Base-by-base conservation (phyloP, 2,888 invertebrate species). In the Ernsta delagoae region DNA sequence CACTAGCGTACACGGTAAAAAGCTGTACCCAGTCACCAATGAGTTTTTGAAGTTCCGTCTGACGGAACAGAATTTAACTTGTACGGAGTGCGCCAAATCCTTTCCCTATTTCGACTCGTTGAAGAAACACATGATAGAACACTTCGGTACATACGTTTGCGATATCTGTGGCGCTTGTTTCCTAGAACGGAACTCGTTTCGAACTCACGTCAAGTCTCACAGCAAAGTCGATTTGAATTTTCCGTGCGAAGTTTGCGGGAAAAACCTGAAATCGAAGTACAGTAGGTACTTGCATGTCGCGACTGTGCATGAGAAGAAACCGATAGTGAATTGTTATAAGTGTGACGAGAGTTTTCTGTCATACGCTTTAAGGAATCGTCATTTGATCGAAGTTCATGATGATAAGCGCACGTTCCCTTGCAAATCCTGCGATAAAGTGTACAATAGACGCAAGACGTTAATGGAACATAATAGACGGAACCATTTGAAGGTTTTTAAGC, bases 211-310 rank as follows among this genome's bases (percentile, higher is more conserved):
- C 3, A 87, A 86, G 24, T 82, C 83, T 0, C 92, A 92, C 71
- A 92, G 82, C 64, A 94, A 88, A 72, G 90, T 93, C 3, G 94
- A 87, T 3, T 90, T 89, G 11, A 91, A 85, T 24, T 89, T 89
- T 68, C 88, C 89, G 0, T 95, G 95, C 69, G 89, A 91, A 3
- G 81, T 89, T 0, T 94, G 94, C 70, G 92, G 92, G 0, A 93
- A 93, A 69, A 85, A 83, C 11, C 79, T 94, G 4, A 89, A 89
- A 71, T 90, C 89, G 0, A 88, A 89, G 16, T 89, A 91, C 68
- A 90, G 89, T 36, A 77, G 84, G 7, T 86, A 88, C 1, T 61
- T 91, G 1, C 93, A 93, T 24, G 80, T 90, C 0, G 86, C 89
- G 0, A 90, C 88, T 0, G 85, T 90, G 0, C 93, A 93, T 63